Conservation (phyloP, 2,797 vertebrate genomes). For the Psittacula echo region DNA sequence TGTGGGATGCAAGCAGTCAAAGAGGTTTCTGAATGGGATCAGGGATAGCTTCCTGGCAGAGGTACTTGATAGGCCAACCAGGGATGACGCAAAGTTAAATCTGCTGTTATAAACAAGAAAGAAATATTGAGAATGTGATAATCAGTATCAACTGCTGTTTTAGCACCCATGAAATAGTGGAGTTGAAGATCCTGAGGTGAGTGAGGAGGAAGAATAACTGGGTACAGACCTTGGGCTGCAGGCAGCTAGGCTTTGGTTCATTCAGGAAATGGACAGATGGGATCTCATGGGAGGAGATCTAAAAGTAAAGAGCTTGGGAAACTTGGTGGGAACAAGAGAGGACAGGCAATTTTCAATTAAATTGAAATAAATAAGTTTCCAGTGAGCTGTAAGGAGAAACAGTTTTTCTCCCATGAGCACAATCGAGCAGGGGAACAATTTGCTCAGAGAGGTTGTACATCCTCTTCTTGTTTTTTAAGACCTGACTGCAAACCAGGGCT, state of each 20-base stretch:
- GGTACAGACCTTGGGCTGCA: rapidly evolving
- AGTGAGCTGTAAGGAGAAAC: background rate
- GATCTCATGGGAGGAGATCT: background rate
- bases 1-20: background rate
- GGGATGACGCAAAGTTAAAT: background rate
- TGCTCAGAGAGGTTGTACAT: background rate
- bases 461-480: background rate
- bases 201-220: background rate
- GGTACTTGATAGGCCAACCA: background rate
- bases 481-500: background rate
- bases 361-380: background rate
- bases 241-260: background rate
- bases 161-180: background rate
- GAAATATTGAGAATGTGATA: background rate
- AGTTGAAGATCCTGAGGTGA: background rate
- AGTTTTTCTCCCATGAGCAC: background rate
- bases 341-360: background rate
- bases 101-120: background rate
- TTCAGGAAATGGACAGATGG: background rate
- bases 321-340: background rate
- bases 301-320: background rate
- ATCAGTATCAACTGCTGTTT: background rate
- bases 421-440: background rate
- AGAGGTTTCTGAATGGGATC: background rate
- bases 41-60: background rate